Evolutionary conservation across 2,888 invertebrate species (phyloP).

Genomic region (Eristalis intricaria): DNA sequence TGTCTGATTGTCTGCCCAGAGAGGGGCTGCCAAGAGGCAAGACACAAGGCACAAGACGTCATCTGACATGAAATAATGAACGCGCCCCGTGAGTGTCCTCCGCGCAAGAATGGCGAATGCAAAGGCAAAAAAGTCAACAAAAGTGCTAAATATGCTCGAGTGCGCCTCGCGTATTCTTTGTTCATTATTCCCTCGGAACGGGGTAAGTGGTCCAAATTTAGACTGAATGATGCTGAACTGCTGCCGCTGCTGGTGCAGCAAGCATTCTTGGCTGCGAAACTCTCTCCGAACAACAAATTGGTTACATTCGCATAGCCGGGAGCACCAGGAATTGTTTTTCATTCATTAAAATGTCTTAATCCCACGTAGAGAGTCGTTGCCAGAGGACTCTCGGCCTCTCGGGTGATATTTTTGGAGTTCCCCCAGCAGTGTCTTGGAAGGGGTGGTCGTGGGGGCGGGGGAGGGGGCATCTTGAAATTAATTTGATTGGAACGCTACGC

Average conservation of each 20-base stretch:
- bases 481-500: conserved; percentile 57
- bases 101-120: conserved; percentile 20
- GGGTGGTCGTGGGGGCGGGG: conserved; percentile 4
- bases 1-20: conserved; percentile 59
- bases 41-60: conserved; percentile 58
- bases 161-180: conserved; percentile 45
- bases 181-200: conserved; percentile 51
- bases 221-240: conserved; percentile 43
- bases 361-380: conserved; percentile 36
- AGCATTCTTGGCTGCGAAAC: conserved; percentile 9
- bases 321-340: conserved; percentile 70
- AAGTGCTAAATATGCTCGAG: conserved; percentile 37
- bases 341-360: conserved; percentile 72
- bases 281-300: conserved; percentile 73
- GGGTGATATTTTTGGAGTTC: conserved; percentile 42
- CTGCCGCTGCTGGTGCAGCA: conserved; percentile 30
- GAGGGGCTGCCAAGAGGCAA: conserved; percentile 25
- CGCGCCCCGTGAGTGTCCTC: conserved; percentile 56
- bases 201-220: conserved; percentile 65
- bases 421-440: not conserved
- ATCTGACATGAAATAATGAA: conserved; percentile 71
- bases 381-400: not conserved
- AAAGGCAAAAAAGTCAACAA: conserved; percentile 9
- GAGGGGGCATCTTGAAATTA: conserved; percentile 52
- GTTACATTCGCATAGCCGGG: conserved; percentile 74